A percentile compares a stretch with the other conserved stretches of the same genome.
These are phyloP conservation scores for Apus apus DNA, from an alignment of 2,113 vertebrate genomes.

Conservation along the genomic window DNA sequence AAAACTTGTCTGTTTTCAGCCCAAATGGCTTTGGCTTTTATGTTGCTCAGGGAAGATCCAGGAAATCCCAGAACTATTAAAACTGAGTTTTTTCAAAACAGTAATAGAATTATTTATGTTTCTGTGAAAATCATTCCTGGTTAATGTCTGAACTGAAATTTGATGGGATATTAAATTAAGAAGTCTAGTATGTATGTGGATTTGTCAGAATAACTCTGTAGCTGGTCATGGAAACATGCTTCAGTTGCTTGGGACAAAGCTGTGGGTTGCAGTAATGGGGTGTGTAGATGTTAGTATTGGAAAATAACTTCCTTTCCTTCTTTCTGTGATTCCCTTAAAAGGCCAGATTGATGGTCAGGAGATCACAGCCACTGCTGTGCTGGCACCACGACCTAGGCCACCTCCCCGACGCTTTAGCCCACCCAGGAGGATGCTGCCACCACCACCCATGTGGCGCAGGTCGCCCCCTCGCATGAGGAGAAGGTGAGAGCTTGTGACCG, in stretches of 20 bases:
- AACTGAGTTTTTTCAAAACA: background rate
- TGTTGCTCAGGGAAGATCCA: background rate
- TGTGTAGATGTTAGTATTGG: background rate
- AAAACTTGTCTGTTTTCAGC: background rate
- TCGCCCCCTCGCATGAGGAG: slow-evolving; percentile 94
- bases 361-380: slow-evolving; percentile 92
- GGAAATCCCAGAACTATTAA: background rate
- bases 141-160: background rate
- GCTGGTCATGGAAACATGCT: background rate
- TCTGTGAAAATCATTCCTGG: background rate
- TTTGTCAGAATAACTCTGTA: background rate
- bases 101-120: background rate
- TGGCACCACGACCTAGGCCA: slow-evolving; percentile 85
- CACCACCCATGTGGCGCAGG: slow-evolving; percentile 93
- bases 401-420: slow-evolving; percentile 88
- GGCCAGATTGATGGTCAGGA: slow-evolving; percentile 98
- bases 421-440: slow-evolving; percentile 90
- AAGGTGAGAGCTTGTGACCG: slow-evolving; percentile 74
- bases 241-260: background rate
- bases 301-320: background rate
- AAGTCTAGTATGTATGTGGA: background rate
- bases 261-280: background rate
- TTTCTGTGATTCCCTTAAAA: slow-evolving; percentile 48
- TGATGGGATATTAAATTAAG: background rate
- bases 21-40: background rate